A percentile compares a stretch with the other conserved stretches of the same genome.
Conservation (phyloP, 2,113 vertebrate genomes). For the Chaetops frenatus region DNA sequence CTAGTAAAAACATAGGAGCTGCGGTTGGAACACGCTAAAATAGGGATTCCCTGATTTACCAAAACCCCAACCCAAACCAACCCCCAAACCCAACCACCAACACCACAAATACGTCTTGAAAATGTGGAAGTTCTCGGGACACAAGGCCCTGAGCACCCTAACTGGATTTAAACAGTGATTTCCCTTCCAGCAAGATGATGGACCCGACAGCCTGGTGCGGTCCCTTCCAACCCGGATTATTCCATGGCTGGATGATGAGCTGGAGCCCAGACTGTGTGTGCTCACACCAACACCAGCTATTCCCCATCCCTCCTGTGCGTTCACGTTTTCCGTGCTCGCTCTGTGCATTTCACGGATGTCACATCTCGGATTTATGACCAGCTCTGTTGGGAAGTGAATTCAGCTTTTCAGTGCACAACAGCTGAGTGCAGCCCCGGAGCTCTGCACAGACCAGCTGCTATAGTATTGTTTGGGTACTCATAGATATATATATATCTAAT, state of each 20-base stretch:
- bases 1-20: accelerated
- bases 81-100: neutral
- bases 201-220: accelerated
- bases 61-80: neutral
- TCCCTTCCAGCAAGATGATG: neutral
- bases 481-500: neutral
- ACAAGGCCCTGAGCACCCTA: neutral
- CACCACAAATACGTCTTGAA: neutral
- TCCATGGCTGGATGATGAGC: accelerated
- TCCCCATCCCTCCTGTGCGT: accelerated
- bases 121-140: neutral
- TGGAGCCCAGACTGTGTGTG: accelerated
- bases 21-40: neutral
- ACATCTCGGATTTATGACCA: neutral
- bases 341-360: neutral
- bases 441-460: neutral
- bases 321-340: neutral
- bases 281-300: accelerated
- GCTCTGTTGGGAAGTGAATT: no score
- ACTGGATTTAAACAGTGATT: accelerated
- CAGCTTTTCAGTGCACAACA: neutral
- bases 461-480: neutral
- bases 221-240: accelerated
- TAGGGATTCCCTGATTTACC: neutral
- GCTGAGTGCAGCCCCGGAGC: neutral